A percentile compares a stretch with the other conserved stretches of the same genome.
These are phyloP conservation scores for Carposina sasakii DNA, from an alignment of 1,140 invertebrate genomes.

Conservation along the genomic window DNA sequence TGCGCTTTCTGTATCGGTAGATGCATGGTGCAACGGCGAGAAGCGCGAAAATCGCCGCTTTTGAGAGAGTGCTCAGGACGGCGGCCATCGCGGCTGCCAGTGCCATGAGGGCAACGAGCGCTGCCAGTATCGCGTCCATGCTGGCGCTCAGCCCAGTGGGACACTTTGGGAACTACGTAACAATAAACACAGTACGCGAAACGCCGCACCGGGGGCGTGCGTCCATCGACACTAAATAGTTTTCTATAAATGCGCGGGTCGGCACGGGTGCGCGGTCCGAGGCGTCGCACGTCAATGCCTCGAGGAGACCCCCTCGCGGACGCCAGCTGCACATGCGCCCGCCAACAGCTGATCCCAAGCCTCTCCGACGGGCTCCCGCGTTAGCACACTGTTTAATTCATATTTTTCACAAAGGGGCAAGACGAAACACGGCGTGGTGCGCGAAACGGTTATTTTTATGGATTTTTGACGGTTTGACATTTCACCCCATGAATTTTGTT, in stretches of 20 bases:
- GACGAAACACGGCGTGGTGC: no score
- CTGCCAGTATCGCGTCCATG: constrained; percentile 72
- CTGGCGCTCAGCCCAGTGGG: constrained; percentile 57
- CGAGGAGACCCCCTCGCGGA: constrained; percentile 19
- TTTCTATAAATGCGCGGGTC: constrained; percentile 49
- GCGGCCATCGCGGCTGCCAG: constrained; percentile 70
- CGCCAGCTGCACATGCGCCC: constrained; percentile 58
- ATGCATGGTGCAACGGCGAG: constrained; percentile 72
- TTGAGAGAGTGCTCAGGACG: constrained; percentile 72
- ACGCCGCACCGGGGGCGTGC: constrained; percentile 34
- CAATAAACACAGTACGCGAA: constrained; percentile 27
- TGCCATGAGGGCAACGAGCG: constrained; percentile 73
- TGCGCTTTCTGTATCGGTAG: constrained; percentile 71
- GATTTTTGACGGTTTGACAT: no score
- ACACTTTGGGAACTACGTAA: no score
- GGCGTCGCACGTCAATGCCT: constrained; percentile 38
- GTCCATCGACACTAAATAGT: constrained; percentile 33
- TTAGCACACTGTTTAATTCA: no score
- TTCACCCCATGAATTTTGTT: no score
- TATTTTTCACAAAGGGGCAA: no score
- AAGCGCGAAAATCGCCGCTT: constrained; percentile 72
- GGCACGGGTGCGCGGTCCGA: constrained; percentile 37
- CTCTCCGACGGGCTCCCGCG: no score
- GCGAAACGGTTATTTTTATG: no score
- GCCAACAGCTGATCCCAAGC: constrained; percentile 58